Conservation (phyloP, 2,113 vertebrate species). For the Semicossyphus pulcher region DNA sequence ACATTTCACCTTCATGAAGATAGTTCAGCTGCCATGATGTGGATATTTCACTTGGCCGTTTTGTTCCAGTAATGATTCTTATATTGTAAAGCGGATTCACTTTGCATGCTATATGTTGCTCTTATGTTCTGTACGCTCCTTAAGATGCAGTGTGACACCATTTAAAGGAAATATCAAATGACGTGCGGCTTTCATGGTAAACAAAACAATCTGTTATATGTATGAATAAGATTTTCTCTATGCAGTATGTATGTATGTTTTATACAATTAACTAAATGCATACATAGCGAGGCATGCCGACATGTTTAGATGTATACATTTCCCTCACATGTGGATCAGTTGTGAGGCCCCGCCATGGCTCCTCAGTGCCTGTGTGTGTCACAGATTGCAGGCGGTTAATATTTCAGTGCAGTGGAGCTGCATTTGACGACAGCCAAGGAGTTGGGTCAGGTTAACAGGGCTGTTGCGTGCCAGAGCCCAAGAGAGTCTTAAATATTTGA, state of each 20-base stretch:
- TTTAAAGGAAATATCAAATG: no score
- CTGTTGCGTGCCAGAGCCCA: conserved; percentile 70
- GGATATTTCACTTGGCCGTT: no score
- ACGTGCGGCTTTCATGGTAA: not conserved
- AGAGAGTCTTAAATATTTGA: conserved; percentile 80
- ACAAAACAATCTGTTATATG: no score
- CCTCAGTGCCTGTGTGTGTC: conserved; percentile 45
- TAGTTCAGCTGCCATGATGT: no score
- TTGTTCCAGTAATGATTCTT: no score
- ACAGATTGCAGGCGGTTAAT: conserved; percentile 76
- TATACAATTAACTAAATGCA: not conserved
- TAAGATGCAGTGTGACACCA: no score
- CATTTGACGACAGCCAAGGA: conserved; percentile 66
- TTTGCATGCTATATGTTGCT: not conserved
- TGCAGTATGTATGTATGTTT: not conserved
- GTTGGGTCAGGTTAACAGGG: conserved; percentile 68
- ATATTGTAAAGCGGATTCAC: no score
- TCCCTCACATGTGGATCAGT: conserved; percentile 20
- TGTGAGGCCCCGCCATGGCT: not conserved
- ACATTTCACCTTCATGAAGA: no score
- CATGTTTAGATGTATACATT: conserved; percentile 5
- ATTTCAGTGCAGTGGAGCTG: conserved; percentile 71
- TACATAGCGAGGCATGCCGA: not conserved
- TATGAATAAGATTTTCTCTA: no score
- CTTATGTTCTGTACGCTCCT: no score